Conservation (phyloP, 2,888 invertebrate species). For the Ornithoptera alexandrae region DNA sequence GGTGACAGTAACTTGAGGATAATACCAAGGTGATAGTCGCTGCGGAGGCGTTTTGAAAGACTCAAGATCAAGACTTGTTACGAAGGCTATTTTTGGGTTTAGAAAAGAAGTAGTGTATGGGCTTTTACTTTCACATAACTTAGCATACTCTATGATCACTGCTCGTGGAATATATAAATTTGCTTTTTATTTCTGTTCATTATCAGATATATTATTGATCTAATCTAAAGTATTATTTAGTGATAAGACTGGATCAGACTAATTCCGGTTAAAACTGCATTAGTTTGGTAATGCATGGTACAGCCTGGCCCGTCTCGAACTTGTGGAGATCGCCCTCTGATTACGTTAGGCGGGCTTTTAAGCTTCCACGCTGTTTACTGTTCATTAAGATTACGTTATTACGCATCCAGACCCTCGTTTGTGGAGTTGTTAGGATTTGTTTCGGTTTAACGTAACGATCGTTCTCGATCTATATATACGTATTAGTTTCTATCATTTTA, state of each 20-base stretch:
- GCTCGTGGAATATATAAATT: no score
- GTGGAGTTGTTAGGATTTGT: neutral
- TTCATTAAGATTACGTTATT: constrained; percentile 12
- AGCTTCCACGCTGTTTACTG: constrained; percentile 16
- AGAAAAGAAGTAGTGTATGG: no score
- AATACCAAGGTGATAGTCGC: no score
- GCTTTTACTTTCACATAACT: no score
- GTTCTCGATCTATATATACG: neutral
- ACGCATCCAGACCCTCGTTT: neutral
- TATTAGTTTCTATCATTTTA: neutral
- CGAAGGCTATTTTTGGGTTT: no score
- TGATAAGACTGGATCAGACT: constrained; percentile 8
- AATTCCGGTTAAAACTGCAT: constrained; percentile 31
- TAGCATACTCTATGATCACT: no score
- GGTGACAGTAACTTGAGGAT: no score
- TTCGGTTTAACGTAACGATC: neutral
- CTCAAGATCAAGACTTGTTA: no score
- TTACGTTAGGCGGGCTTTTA: constrained; percentile 35
- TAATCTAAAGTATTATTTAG: constrained; percentile 8
- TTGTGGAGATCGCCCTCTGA: constrained; percentile 38
- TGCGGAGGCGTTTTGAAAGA: no score
- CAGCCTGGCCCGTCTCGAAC: constrained; percentile 31
- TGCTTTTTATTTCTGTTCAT: no score
- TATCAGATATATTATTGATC: constrained; percentile 14
- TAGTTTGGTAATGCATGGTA: constrained; percentile 35